Base-by-base conservation (phyloP, 2,113 vertebrate species). In the Clupea harengus region DNA sequence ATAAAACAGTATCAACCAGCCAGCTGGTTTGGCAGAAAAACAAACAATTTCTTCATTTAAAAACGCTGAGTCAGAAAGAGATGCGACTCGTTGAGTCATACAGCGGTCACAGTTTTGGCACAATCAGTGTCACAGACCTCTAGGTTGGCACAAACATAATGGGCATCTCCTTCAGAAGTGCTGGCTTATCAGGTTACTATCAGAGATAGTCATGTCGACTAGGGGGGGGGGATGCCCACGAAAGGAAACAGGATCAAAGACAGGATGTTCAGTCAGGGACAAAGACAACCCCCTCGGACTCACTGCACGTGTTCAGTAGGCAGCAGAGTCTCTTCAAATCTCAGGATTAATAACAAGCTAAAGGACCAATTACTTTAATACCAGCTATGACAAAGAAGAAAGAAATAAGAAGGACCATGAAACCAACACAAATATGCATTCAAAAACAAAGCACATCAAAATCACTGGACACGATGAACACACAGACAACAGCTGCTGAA, bases 1-100 rank as follows among this genome's bases (percentile, higher is more conserved):
- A 10, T 32, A 32, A 72, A 28, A 72, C 10, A 72, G 75, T 0
- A 11, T 32, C 46, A 88, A 92, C 91, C 92, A 93, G 92, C 92
- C 92, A 9, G 93, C 92, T 93, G 91, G 89, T 89, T 52, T 11
- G 10, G 8, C 28, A 72, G 64, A 32, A 72, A 0, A 4, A 10
- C 46, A 82, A 45, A 18, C 47, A 22, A 72, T 86, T 47, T 50
- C 81, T 85, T 32, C n/a, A 32, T 72, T 72, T 28, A 28, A 32
- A 67, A 25, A 28, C 1, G 13, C 64, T 2, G n/a, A 28, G 25
- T 72, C 64, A 72, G 9, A 28, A 10, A 72, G 1, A 25, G 9
- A 72, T 32, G 64, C 28, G 64, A 28, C 64, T 72, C 25, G 8
- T 32, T 32, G 9, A 9, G 11, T 72, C n/a, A 72, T 9, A 72